Evolutionary conservation across 2,888 invertebrate genomes (phyloP).

Genomic region (Tetheella fluctuosa): DNA sequence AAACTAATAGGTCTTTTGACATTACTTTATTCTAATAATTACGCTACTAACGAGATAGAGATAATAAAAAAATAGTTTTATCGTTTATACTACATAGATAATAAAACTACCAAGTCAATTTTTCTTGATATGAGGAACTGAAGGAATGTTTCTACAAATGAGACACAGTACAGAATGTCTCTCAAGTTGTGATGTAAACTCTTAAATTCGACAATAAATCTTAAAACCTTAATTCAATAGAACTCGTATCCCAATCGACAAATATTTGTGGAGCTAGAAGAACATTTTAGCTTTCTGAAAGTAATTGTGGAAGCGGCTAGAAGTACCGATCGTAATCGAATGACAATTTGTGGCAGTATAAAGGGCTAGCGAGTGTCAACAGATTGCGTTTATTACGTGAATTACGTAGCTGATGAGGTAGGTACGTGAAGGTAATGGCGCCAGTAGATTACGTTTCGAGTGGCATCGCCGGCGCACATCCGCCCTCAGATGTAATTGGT

Average conservation of each 20-base stretch:
- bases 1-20: no score
- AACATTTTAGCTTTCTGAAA: neutral
- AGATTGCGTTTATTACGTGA: constrained; percentile 63
- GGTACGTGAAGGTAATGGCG: constrained; percentile 61
- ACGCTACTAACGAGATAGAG: neutral
- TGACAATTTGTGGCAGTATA: constrained; percentile 35
- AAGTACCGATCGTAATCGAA: constrained; percentile 20
- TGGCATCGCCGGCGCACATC: constrained; percentile 60
- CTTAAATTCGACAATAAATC: no score
- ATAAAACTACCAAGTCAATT: neutral
- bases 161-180: no score
- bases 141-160: no score
- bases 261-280: neutral
- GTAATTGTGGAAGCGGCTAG: neutral
- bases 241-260: no score
- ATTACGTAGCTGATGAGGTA: constrained; percentile 58
- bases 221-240: no score
- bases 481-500: constrained; percentile 67
- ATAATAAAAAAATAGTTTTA: no score
- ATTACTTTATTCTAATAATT: neutral
- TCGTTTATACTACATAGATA: no score
- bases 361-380: constrained; percentile 46
- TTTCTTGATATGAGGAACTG: no score
- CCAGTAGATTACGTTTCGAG: constrained; percentile 66
- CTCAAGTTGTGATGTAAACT: no score